Evolutionary conservation across 2,888 invertebrate genomes (phyloP), one percentile per base, ranked within the genome.

Genomic region (Arctia plantaginis): DNA sequence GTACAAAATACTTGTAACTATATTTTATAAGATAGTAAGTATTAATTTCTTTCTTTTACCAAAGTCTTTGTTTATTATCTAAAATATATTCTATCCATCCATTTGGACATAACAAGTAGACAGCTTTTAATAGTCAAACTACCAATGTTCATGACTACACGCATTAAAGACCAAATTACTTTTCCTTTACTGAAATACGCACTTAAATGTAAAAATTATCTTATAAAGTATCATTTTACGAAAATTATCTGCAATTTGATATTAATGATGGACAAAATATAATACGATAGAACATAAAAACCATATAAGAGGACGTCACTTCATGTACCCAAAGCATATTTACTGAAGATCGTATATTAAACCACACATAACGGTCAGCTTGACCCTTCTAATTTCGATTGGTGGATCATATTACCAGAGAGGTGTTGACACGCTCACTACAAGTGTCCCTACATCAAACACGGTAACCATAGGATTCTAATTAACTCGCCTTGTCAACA

Each of bases 351-450:
- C 82, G 80, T 80, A 75, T 80, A 86, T 88, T 86, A 85, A 87
- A 91, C 93, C 92, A 82, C 92, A 90, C 83, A 83, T 86, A 86
- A 91, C 90, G 93, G 92, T 91, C 91, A 89, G 86, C 83, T 86
- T 88, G 88, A 89, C 91, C 92, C 90, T 90, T 89, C 89, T 87
- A 88, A 91, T 90, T 90, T 90, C 89, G 88, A 91, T 90, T 89
- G 89, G 87, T 86, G 85, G 89, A 93, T 94, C 93, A 89, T 89
- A 91, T 94, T 93, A 91, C 92, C 84, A 85, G 82, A 88, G 90
- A 93, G 90, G 91, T 92, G 92, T 93, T 92, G 92, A 93, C 92
- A 88, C 87, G 87, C 80, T 85, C 88, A 83, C 89, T 87, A 81
- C 87, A 85, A 91, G 89, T 88, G 87, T 87, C 88, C 88, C 87